phyloP scores from a whole-genome alignment of 2,113 vertebrate genomes.

The Girardinichthys multiradiatus region DNA sequence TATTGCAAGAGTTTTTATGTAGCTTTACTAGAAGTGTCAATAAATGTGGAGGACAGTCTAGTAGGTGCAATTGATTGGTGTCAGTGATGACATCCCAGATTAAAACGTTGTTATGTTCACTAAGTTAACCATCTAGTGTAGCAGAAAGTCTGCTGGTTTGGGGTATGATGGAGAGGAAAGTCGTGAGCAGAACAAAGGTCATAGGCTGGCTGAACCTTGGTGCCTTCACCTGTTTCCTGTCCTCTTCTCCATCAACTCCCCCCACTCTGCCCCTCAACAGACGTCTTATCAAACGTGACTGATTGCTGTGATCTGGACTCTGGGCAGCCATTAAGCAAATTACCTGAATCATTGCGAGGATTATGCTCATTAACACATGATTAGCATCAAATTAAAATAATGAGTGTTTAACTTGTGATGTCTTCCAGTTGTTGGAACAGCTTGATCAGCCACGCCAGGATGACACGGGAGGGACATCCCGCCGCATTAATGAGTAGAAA shows the following conservation, averaged over 20 bases:
- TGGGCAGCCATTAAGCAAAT: conserved; percentile 99
- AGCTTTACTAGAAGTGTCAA: neutral
- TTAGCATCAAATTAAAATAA: conserved; percentile 99
- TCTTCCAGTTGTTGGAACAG: conserved; percentile 99
- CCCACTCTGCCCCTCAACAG: conserved; percentile 83
- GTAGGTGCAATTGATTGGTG: no score
- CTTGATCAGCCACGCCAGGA: conserved; percentile 95
- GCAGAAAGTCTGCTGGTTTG: no score
- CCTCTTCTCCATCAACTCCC: conserved; percentile 46
- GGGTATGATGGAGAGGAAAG: neutral
- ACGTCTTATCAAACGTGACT: conserved; percentile 99
- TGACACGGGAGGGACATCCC: conserved; percentile 65
- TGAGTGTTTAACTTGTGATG: conserved; percentile 99
- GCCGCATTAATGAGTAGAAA: neutral
- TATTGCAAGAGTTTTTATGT: no score
- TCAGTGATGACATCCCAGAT: no score
- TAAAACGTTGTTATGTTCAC: no score
- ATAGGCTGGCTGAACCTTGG: conserved; percentile 31
- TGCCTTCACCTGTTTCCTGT: conserved; percentile 78
- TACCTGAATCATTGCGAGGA: conserved; percentile 99
- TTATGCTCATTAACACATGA: conserved; percentile 99
- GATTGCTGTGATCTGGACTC: conserved; percentile 99
- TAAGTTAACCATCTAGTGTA: no score
- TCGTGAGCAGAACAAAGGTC: conserved; percentile 36
- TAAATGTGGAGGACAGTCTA: neutral